A percentile compares a stretch with the other conserved stretches of the same genome.
Evolutionary conservation across 2,797 vertebrate genomes (phyloP).

Genomic region (Periparus ater): DNA sequence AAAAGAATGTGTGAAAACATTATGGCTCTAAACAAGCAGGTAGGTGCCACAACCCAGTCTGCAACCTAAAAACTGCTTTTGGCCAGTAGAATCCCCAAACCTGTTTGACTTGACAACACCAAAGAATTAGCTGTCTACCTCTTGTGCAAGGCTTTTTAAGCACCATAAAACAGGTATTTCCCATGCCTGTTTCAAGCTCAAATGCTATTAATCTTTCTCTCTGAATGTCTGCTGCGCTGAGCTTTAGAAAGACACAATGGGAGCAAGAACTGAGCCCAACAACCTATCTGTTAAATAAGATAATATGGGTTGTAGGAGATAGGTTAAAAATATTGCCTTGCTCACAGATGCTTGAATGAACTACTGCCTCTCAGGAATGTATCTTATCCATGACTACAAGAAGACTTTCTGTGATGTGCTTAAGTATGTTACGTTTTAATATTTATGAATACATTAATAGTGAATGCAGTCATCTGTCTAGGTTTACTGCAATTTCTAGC

Average conservation of each 20-base stretch:
- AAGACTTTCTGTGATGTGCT: background rate
- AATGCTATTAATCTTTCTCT: background rate
- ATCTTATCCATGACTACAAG: background rate
- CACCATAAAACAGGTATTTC: background rate
- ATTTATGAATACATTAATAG: background rate
- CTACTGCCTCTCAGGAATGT: background rate
- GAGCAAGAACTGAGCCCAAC: background rate
- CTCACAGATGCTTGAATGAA: background rate
- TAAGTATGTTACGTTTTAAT: background rate
- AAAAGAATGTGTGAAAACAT: accelerated
- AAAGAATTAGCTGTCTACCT: background rate
- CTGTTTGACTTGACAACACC: background rate
- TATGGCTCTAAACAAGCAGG: background rate
- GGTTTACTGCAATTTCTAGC: background rate
- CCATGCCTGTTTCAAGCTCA: background rate
- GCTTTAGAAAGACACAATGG: background rate
- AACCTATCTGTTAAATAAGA: background rate
- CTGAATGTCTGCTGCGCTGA: background rate
- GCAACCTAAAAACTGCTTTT: background rate
- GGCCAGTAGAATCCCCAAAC: background rate
- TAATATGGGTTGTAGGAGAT: background rate
- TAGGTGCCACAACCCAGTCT: background rate
- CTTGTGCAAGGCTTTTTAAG: background rate
- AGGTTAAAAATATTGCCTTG: background rate
- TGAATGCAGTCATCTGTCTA: background rate